Base-by-base conservation (phyloP, 1,140 invertebrate species). In the Lepidotrigona ventralis region DNA sequence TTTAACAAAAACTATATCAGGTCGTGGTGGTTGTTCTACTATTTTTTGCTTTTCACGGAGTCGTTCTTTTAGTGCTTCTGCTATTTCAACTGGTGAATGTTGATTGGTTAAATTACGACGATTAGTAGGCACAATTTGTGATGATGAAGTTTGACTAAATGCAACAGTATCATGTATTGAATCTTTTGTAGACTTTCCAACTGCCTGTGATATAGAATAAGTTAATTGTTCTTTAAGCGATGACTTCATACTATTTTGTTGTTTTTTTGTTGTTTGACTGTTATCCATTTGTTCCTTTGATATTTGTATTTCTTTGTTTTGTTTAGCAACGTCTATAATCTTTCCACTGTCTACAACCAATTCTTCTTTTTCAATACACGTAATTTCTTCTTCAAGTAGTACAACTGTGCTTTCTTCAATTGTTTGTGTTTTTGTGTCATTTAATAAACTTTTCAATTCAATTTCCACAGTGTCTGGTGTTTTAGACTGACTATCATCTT, bases 1-100 rank as follows among this genome's bases (percentile, higher is more conserved):
- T 84, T 94, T 95, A 0, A 95, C 91, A 82, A 95, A 94, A 77
- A 95, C 91, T 64, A 94, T 91, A 66, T 95, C 94, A 11, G 92
- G 91, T 5, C 90, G 92, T 21, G 92, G 91, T 0, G 93, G 92
- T 29, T 88, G 79, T 21, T 93, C 90, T 9, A 92, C 87, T 21
- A 91, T 86, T 74, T 93, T 93, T 46, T 93, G 92, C 56, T 94
- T 93, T 21, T 93, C 93, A 0, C 91, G 90, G 26, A 94, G 83
- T 58, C 93, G 89, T 66, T 94, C 92, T 68, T 94, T 92, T 68
- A 94, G 86, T 11, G 92, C 93, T 60, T 94, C 91, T 15, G 91
- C 92, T 4, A 94, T 92, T 68, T 93, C 93, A 0, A 92, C 91
- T 23, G 91, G 90, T 21, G 93, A 92, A 23, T 92, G 92, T 78